Percentiles rank a stretch among this genome's conserved stretches.
phyloP scores from a whole-genome alignment of 2,113 vertebrate genomes.

The Barbus barbus region DNA sequence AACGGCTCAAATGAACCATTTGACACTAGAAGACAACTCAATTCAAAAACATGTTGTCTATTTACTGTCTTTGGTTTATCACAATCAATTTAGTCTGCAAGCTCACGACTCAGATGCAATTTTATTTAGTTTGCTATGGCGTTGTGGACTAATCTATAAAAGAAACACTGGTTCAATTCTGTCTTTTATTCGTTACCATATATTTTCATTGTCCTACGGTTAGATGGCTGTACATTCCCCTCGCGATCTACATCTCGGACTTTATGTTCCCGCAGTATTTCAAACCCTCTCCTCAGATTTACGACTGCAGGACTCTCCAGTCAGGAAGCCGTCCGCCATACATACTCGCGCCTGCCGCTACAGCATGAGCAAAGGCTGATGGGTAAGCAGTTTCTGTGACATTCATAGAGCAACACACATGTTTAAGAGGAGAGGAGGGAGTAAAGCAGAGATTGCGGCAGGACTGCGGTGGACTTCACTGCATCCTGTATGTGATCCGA shows the following conservation, averaged over 20 bases:
- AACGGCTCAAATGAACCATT: background rate
- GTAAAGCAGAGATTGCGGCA: conserved; percentile 16
- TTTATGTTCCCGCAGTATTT: background rate
- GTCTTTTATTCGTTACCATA: background rate
- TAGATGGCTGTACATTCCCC: background rate
- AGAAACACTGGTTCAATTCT: background rate
- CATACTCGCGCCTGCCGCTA: background rate
- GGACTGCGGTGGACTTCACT: conserved; percentile 43
- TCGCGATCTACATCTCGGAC: background rate
- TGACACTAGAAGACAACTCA: background rate
- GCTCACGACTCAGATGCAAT: background rate
- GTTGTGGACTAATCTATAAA: background rate
- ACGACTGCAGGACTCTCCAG: background rate
- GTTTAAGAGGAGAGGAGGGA: background rate
- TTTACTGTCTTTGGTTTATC: background rate
- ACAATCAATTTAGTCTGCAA: too few relatives aligned
- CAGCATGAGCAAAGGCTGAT: background rate
- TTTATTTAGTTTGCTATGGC: background rate
- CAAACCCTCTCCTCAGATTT: background rate
- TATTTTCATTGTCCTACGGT: background rate
- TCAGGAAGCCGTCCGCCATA: too few relatives aligned
- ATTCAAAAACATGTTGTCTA: background rate
- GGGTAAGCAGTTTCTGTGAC: background rate
- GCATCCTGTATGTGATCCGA: conserved; percentile 55
- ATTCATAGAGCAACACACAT: conserved; percentile 15